Percentiles rank a stretch among this genome's conserved stretches.
Evolutionary conservation across 2,113 vertebrate species (phyloP).

Genomic region (Eulacestoma nigropectus): DNA sequence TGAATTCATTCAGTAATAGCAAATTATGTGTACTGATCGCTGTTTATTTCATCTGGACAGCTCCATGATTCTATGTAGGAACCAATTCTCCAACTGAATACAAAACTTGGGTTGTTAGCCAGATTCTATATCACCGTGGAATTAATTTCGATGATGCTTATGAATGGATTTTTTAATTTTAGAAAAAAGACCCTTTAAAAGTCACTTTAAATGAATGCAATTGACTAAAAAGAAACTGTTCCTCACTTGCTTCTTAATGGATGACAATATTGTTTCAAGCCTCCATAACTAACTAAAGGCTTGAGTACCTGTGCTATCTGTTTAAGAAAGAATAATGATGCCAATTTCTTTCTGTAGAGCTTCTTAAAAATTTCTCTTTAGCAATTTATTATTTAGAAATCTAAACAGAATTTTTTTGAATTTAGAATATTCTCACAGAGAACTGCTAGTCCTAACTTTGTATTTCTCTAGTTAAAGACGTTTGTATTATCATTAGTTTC

Average conservation of each 20-base stretch:
- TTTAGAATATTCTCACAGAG: neutral
- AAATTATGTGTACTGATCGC: neutral
- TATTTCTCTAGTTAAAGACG: neutral
- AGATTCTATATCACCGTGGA: neutral
- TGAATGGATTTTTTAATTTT: neutral
- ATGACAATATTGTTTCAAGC: neutral
- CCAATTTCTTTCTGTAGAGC: neutral
- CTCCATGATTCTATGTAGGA: neutral
- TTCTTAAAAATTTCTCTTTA: neutral
- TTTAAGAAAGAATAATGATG: constrained; percentile 1
- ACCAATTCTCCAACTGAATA: neutral
- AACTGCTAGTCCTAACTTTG: neutral
- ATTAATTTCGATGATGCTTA: neutral
- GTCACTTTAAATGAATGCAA: neutral
- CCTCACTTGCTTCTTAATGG: neutral
- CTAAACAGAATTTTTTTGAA: neutral
- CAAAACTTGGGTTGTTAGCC: neutral
- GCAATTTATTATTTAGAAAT: neutral
- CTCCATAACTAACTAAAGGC: neutral
- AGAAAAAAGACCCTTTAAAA: neutral
- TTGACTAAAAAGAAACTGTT: neutral
- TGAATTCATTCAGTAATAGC: neutral
- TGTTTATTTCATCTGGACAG: neutral
- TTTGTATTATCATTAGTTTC: neutral
- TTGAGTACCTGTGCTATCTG: neutral